phyloP scores from a whole-genome alignment of 2,113 vertebrate genomes.

The Grammomys surdaster region DNA sequence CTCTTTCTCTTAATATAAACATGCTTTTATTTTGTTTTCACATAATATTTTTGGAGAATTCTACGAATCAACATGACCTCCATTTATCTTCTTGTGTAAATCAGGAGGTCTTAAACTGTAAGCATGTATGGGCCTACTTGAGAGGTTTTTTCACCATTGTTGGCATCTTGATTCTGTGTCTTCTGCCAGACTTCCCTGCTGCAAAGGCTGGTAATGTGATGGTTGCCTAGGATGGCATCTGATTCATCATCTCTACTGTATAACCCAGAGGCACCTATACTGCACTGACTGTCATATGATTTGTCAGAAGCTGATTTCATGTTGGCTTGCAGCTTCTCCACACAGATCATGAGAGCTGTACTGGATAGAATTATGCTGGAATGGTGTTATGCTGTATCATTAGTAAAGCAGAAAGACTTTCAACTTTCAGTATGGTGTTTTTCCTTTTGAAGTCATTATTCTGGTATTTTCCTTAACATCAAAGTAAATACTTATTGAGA shows the following conservation, averaged over 20 bases:
- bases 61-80: neutral
- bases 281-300: neutral
- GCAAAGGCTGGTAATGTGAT: neutral
- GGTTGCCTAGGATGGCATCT: neutral
- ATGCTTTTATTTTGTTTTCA: constrained; percentile 6
- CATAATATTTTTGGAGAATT: neutral
- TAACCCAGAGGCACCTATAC: neutral
- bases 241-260: neutral
- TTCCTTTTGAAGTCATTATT: constrained; percentile 48
- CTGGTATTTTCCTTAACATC: neutral
- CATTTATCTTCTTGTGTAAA: neutral
- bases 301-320: neutral
- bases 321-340: neutral
- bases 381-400: neutral
- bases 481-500: constrained; percentile 50
- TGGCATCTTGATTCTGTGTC: neutral
- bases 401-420: neutral
- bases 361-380: fast-evolving
- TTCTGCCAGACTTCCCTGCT: neutral
- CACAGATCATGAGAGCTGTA: neutral
- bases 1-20: neutral
- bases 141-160: neutral
- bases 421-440: neutral
- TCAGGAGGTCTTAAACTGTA: neutral
- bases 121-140: neutral